Evolutionary conservation across 2,113 vertebrate species (phyloP), one percentile per base, ranked within the genome.

Genomic region (Chrysochloris asiatica): DNA sequence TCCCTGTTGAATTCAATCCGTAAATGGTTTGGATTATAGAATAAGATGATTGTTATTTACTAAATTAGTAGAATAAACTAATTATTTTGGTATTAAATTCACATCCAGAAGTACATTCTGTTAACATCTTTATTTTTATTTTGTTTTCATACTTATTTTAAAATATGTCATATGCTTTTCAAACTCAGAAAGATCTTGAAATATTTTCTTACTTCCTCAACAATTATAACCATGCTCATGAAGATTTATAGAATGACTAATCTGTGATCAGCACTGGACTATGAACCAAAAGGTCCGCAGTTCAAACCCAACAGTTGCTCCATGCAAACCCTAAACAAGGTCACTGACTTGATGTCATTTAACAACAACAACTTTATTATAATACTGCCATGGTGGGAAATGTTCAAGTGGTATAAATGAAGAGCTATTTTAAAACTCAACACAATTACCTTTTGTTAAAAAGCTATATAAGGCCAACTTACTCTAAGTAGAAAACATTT

Each of bases 401-500:
- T 41, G 65, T 91, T 95, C 52, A 72, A 71, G 48, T 16, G 59
- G 2, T 7, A 86, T 43, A 83, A 45, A 95, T 50, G 22, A 75
- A 0, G 50, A 6, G 9, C 41, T 92, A 43, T 63, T 78, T 88
- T 86, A 72, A 83, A 89, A 41, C 79, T 41, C 28, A 86, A 28
- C 48, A 65, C 65, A 38, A 95, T 92, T 94, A 38, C 36, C 13
- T 78, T 73, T 59, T 63, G 75, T 52, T 86, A 71, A 96, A 95
- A 86, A 69, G 73, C 95, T 94, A 97, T 88, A 65, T 22, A 96
- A 96, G 86, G 77, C 72, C 88, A 89, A 82, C 80, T 96, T 94
- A 95, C 85, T 86, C 94, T 86, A 95, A 71, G 73, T 71, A 72
- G 72, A 95, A 94, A 97, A 38, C 47, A 38, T 93, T 97, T 97